Evolutionary conservation across 2,113 vertebrate genomes (phyloP).

Genomic region (Eulemur rufifrons): DNA sequence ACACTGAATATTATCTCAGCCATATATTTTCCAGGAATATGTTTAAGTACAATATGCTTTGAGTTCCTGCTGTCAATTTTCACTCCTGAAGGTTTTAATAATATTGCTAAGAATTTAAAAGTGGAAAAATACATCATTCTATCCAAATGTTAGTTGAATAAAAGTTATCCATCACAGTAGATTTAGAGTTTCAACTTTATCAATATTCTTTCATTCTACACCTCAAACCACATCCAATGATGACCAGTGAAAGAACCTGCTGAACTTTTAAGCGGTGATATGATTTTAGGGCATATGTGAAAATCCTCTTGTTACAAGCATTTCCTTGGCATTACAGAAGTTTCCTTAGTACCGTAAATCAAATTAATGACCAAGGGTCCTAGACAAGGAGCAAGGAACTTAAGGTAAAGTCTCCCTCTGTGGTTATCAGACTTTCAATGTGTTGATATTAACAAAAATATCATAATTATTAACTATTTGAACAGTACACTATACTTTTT

Average conservation of each 20-base stretch:
- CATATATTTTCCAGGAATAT: conserved; percentile 51
- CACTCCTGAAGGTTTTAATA: conserved; percentile 11
- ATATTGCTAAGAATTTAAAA: conserved; percentile 56
- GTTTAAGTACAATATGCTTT: conserved; percentile 1
- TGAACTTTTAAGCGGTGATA: no score
- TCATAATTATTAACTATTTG: background rate
- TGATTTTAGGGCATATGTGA: background rate
- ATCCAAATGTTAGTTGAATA: background rate
- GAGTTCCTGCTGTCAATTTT: conserved; percentile 45
- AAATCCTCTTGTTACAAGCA: background rate
- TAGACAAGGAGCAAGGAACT: background rate
- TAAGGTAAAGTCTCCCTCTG: background rate
- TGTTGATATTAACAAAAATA: background rate
- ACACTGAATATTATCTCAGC: conserved; percentile 42
- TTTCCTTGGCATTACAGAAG: background rate
- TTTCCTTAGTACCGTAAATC: background rate
- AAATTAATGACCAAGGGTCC: background rate
- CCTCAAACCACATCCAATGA: background rate
- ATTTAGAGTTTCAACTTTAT: background rate
- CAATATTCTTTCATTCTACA: background rate
- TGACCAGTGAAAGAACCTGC: background rate
- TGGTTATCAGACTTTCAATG: background rate
- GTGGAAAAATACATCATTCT: conserved; percentile 1
- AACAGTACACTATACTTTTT: background rate
- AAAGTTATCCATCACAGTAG: background rate